Evolutionary conservation across 2,797 vertebrate genomes (phyloP).

Genomic region (Anguilla anguilla): DNA sequence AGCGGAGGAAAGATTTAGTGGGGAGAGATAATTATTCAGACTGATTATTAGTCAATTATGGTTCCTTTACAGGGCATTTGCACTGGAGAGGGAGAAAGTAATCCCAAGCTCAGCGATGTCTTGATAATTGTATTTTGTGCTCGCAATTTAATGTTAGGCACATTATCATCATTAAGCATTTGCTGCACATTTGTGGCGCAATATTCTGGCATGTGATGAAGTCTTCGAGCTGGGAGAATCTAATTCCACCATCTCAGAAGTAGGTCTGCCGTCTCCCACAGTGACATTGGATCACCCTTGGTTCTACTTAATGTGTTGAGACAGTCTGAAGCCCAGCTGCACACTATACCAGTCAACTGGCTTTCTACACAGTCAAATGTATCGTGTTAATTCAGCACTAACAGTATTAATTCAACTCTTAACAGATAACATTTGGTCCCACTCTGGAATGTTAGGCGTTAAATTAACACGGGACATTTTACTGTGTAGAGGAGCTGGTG

Average conservation of each 20-base stretch:
- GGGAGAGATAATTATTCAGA: slow-evolving; percentile 48
- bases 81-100: slow-evolving; percentile 45
- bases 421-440: no score
- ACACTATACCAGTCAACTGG: background rate
- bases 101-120: slow-evolving; percentile 59
- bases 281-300: slow-evolving; percentile 14
- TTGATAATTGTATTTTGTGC: slow-evolving; percentile 57
- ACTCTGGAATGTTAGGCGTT: no score
- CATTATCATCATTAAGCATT: slow-evolving; percentile 50
- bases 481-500: background rate
- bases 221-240: background rate
- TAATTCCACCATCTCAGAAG: slow-evolving; percentile 17
- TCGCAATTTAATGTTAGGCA: slow-evolving; percentile 48
- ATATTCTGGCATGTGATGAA: slow-evolving; percentile 15
- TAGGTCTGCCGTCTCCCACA: background rate
- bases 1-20: slow-evolving; percentile 38
- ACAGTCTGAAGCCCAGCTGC: slow-evolving; percentile 10
- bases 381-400: no score
- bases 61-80: slow-evolving; percentile 52
- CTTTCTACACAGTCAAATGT: background rate
- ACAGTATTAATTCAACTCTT: no score
- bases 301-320: background rate
- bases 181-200: background rate
- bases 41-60: slow-evolving; percentile 62
- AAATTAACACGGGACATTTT: no score